Base-by-base conservation (phyloP, 2,888 invertebrate genomes). In the Acleris literana region DNA sequence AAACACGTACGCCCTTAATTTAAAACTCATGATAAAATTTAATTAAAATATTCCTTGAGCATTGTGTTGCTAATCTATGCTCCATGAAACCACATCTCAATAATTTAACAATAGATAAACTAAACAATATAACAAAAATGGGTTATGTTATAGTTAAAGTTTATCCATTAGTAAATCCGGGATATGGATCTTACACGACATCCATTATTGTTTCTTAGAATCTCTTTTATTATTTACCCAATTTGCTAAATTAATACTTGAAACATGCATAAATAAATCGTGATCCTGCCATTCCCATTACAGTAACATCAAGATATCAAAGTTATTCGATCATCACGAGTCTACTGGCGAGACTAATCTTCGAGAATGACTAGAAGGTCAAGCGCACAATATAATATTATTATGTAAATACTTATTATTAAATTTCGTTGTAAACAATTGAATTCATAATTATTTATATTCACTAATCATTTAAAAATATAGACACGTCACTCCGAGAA, bases 301-400 rank as follows among this genome's bases (percentile, higher is more conserved):
- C 17, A n/a, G n/a, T 46, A 52, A 52, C 39, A 60, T 18, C 44
- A n/a, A 43, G 16, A 39, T 51, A 59, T 46, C 20, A 33, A 48
- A 55, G 5, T 55, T 20, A 62, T 62, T 55, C 48, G 13, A 33
- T 54, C 62, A 55, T 55, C 54, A 55, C 54, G 54, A 54, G n/a
- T 33, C 9, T 54, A 62, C 46, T 54, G 33, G 48, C 48, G 48
- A 29, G 29, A 61, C 61, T 22, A 62, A 62, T 62, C 48, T 33
- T 39, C 44, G 46, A 20, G 48, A 54, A 62, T 55, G 33, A n/a
- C 46, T 20, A 13, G 48, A 54, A 62, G 62, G 62, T 62, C 48
- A 62, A 53, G 54, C 49, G 22, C 51, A 60, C 51, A 51, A 51
- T 59, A 29, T 29, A 54, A 9, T 39, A 39, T 20, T 49, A 20